phyloP scores from a whole-genome alignment of 2,113 vertebrate genomes.

The Ochotona curzoniae region DNA sequence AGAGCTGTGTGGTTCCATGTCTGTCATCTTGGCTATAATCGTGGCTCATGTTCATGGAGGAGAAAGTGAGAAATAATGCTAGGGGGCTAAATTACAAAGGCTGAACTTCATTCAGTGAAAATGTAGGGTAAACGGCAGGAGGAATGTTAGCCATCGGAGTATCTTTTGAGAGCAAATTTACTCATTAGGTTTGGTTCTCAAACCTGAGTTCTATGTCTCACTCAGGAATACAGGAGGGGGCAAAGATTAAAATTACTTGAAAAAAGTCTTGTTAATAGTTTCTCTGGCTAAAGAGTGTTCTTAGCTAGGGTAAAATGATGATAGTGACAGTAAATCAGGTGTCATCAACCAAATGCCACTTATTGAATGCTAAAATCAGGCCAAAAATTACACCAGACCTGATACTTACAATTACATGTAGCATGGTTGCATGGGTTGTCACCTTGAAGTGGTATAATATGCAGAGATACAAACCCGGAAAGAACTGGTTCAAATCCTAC shows the following conservation, averaged over 20 bases:
- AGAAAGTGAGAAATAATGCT: neutral
- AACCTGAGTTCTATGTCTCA: neutral
- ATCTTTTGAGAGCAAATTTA: neutral
- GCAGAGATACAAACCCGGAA: neutral
- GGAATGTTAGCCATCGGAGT: no score
- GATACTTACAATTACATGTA: neutral
- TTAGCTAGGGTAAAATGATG: neutral
- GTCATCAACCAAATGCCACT: neutral
- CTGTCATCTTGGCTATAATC: neutral
- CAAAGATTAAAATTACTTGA: neutral
- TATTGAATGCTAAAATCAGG: neutral
- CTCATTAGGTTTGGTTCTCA: neutral
- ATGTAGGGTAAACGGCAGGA: neutral
- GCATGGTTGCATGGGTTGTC: neutral
- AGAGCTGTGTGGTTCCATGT: neutral
- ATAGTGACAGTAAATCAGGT: neutral
- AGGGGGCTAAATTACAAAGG: neutral
- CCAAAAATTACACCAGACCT: neutral
- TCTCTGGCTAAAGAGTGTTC: slow-evolving; percentile 32
- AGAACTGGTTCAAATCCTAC: neutral
- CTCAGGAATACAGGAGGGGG: neutral
- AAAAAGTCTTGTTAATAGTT: neutral
- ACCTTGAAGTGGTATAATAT: neutral
- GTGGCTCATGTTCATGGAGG: neutral
- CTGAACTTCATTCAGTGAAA: neutral